A percentile compares a stretch with the other conserved stretches of the same genome.
Evolutionary conservation across 1,140 invertebrate genomes (phyloP).

Genomic region (Artemia franciscana): DNA sequence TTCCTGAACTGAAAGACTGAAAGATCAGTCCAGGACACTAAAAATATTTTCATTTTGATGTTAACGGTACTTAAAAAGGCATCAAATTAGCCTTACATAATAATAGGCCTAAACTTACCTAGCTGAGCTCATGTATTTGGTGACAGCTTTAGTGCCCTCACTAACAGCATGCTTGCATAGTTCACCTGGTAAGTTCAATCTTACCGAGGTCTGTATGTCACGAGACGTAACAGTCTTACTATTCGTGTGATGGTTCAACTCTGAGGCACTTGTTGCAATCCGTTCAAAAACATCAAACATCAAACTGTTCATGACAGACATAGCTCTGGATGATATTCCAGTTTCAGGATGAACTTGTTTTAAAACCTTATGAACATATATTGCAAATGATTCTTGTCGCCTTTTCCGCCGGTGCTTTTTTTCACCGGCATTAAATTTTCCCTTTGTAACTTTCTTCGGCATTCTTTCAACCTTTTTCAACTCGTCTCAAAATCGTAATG

Average conservation of each 20-base stretch:
- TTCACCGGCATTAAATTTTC: too few relatives aligned
- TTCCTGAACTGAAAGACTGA: too few relatives aligned
- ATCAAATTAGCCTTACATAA: too few relatives aligned
- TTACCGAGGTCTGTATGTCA: conserved; percentile 22
- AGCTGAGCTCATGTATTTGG: conserved; percentile 22
- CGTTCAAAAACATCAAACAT: conserved; percentile 23
- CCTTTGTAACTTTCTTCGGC: too few relatives aligned
- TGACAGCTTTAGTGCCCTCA: conserved; percentile 26
- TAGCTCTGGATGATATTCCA: conserved; percentile 26
- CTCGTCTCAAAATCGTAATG: too few relatives aligned
- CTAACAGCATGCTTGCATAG: conserved; percentile 25
- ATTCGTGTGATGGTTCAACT: conserved; percentile 18
- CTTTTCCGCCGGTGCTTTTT: conserved; percentile 7
- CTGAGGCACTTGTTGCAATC: conserved; percentile 19
- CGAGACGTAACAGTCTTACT: conserved; percentile 20
- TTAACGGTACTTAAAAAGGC: too few relatives aligned
- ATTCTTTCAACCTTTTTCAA: too few relatives aligned
- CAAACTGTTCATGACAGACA: conserved; percentile 27
- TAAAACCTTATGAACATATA: conserved; percentile 18
- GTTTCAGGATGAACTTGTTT: conserved; percentile 27
- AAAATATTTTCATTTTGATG: too few relatives aligned
- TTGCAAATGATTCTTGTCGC: conserved; percentile 3
- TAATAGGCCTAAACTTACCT: background rate
- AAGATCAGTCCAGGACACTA: too few relatives aligned
- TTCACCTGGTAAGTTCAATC: conserved; percentile 21